Evolutionary conservation across 1,140 invertebrate genomes (phyloP), one percentile per base, ranked within the genome.

Genomic region (Papilio glaucus): DNA sequence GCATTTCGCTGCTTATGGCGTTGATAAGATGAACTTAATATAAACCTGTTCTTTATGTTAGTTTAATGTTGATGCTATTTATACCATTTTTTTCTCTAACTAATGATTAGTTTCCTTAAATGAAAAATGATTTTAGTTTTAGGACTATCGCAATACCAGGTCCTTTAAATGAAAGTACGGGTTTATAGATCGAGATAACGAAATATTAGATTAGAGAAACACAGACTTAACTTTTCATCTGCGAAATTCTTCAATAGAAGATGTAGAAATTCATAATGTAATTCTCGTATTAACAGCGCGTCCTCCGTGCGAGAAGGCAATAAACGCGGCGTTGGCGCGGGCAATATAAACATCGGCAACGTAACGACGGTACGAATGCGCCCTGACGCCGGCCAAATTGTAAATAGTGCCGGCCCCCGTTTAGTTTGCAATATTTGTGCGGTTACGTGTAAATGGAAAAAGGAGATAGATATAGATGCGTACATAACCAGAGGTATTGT

Each of bases 371-470:
- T 37, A 73, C 78, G 79, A 88, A 86, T 89, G 86, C 84, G 83
- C 77, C 83, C 88, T 85, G 87, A 88, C 87, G 88, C 72, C 79
- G 79, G 84, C 78, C 72, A 86, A 89, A 91, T 91, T 89, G 88
- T 91, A 90, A 92, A 90, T 88, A 90, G 83, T 88, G 84, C 84
- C 82, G 75, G 79, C 81, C 81, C 83, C 80, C 86, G 87, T 92
- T 92, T 92, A 92, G 90, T 89, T 90, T 86, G 90, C 88, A 90
- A 92, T 92, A 90, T 92, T 90, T 89, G 88, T 91, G 87, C 82
- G 86, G 84, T 87, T 84, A 79, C 85, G 84, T 90, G 84, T 82
- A 92, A 90, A 92, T 92, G 90, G 90, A 91, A 92, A 91, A 92
- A 90, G 86, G 84, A 79, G 78, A 69, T 18, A 62, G 49, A 71